Conservation (phyloP, 2,113 vertebrate species). For the Noturus placidus region DNA sequence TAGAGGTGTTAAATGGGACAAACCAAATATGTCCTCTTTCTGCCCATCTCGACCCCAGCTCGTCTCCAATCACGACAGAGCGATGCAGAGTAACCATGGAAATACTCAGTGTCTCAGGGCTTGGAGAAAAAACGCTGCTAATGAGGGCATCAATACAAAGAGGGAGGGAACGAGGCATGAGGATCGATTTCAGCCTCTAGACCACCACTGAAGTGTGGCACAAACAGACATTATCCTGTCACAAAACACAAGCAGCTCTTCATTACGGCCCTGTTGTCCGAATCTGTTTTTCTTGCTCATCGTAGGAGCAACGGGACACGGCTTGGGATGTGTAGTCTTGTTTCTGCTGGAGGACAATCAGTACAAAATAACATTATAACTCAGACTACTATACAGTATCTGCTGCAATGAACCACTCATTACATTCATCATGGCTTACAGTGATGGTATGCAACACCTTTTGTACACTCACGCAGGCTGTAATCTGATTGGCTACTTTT, state of each 20-base stretch:
- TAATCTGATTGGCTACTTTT: conserved; percentile 8
- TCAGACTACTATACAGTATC: not conserved
- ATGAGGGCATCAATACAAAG: conserved; percentile 32
- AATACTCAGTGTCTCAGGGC: conserved; percentile 27
- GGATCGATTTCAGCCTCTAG: conserved; percentile 34
- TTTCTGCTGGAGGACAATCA: not conserved
- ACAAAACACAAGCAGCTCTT: not conserved
- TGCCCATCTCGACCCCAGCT: not conserved
- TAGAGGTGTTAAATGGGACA: not conserved
- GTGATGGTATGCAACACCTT: not conserved
- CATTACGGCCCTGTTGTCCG: not conserved
- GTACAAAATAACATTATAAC: not conserved
- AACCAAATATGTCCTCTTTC: not conserved
- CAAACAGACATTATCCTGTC: not conserved
- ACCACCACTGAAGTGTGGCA: not conserved
- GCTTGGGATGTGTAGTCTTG: not conserved
- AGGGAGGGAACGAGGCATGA: not conserved
- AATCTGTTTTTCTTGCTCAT: not conserved
- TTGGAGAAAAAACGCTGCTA: conserved; percentile 21
- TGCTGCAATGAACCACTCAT: not conserved
- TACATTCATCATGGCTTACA: too few species aligned
- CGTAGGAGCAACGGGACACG: not conserved
- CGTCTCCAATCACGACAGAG: not conserved
- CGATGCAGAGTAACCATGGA: conserved; percentile 18
- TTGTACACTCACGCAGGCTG: not conserved